Conservation (phyloP, 2,888 invertebrate species). For the Ennomos fuscantarius region DNA sequence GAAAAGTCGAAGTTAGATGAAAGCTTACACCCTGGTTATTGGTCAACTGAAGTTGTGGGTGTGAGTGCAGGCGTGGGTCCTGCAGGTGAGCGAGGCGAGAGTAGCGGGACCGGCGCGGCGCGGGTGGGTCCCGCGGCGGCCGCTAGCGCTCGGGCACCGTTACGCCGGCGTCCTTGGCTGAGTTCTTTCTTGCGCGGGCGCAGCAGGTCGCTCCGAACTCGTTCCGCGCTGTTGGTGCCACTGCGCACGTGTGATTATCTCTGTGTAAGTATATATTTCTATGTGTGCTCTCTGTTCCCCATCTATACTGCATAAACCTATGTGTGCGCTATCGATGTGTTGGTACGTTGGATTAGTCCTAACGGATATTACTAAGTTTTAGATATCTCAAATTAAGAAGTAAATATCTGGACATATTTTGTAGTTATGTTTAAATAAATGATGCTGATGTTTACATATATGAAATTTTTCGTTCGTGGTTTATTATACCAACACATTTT, state of each 20-base stretch:
- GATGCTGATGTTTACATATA: no score
- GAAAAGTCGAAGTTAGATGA: no score
- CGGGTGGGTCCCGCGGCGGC: constrained; percentile 23
- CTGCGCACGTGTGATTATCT: constrained; percentile 69
- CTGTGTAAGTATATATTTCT: constrained; percentile 46
- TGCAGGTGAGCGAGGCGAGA: constrained; percentile 39
- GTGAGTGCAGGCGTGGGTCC: constrained; percentile 28
- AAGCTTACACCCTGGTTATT: no score
- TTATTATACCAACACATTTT: no score
- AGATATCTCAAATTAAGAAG: constrained; percentile 65
- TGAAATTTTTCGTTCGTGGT: no score
- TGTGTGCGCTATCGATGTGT: constrained; percentile 44
- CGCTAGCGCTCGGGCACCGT: constrained; percentile 64
- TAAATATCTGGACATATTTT: constrained; percentile 30
- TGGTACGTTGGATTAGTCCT: constrained; percentile 73
- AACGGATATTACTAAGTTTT: constrained; percentile 83
- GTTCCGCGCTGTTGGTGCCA: constrained; percentile 70
- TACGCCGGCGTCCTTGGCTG: constrained; percentile 84
- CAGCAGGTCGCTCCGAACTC: constrained; percentile 79
- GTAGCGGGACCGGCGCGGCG: constrained; percentile 53
- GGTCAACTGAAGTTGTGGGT: not conserved
- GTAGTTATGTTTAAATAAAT: no score
- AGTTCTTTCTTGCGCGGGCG: constrained; percentile 81
- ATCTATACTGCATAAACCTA: constrained; percentile 30
- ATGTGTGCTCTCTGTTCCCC: constrained; percentile 44